A percentile compares a stretch with the other conserved stretches of the same genome.
phyloP scores from a whole-genome alignment of 1,140 invertebrate genomes.

The Procambarus clarkii region DNA sequence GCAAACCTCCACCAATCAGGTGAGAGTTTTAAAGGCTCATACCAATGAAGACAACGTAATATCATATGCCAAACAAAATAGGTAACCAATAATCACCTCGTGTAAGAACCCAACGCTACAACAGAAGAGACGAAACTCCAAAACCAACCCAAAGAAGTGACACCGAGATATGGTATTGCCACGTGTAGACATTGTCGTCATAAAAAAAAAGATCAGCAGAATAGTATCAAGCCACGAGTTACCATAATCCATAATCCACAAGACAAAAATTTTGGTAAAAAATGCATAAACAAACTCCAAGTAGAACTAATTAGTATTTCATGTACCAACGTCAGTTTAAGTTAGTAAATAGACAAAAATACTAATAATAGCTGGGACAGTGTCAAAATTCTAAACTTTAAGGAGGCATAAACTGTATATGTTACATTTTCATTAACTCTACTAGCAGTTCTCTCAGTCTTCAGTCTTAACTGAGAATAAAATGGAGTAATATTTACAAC shows the following conservation, averaged over 20 bases:
- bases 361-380: constrained; percentile 2
- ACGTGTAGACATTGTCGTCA: neutral
- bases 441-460: constrained; percentile 7
- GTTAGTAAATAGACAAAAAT: neutral
- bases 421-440: neutral
- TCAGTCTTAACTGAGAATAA: neutral
- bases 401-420: neutral
- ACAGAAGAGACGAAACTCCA: neutral
- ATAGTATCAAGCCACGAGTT: neutral
- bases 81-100: neutral
- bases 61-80: neutral
- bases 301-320: neutral
- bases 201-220: neutral
- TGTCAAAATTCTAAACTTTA: neutral
- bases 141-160: neutral
- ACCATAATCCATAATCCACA: constrained; percentile 2
- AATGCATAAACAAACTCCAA: neutral
- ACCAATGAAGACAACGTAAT: neutral
- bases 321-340: neutral
- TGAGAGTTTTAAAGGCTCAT: neutral
- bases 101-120: neutral
- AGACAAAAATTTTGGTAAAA: neutral
- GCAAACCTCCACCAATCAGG: constrained; percentile 33
- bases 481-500: neutral
- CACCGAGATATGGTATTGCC: neutral